Evolutionary conservation across 2,888 invertebrate genomes (phyloP), one percentile per base, ranked within the genome.

Genomic region (Dynastes hyllus): DNA sequence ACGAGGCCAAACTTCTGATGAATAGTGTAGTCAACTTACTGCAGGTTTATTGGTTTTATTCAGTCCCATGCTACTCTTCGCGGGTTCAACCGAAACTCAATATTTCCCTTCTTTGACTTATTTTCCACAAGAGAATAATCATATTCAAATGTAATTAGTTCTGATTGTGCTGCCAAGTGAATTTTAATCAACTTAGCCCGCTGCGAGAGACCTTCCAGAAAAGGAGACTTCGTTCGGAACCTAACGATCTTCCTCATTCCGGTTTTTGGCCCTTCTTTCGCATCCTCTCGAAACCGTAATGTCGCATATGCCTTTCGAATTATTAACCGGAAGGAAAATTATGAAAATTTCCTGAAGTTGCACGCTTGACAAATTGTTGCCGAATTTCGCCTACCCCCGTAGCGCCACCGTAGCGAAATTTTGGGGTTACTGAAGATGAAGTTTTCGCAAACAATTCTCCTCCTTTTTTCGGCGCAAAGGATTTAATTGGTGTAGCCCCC

Each of bases 141-240:
- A 82, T 81, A 83, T 83, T 83, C 82, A 83, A 83, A 82, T 82
- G 80, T 81, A 81, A 82, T 83, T 82, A 83, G 82, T 82, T 82
- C 80, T 81, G 83, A 83, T 83, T 83, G 82, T 81, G 81, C 80
- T 78, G 81, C 81, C 80, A 80, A 81, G 81, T 78, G 83, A 83
- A 83, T 83, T 83, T 83, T 83, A 83, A 82, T 83, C 81, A 80
- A 82, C 78, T 83, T 83, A 82, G 67, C 8, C 29, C 77, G 79
- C 80, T 71, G 32, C 78, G 77, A 78, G 71, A 66, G 58, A 53
- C 16, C 22, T 6, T 32, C n/a, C 67, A 40, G 27, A 16, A 29
- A 29, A 61, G 27, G 67, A 40, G 67, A 67, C 45, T 67, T 61
- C 61, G 29, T 61, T 69, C 27, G 27, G 6, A 50, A 69, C 66